Evolutionary conservation across 2,797 vertebrate species (phyloP).

Genomic region (Lutjanus argentimaculatus): DNA sequence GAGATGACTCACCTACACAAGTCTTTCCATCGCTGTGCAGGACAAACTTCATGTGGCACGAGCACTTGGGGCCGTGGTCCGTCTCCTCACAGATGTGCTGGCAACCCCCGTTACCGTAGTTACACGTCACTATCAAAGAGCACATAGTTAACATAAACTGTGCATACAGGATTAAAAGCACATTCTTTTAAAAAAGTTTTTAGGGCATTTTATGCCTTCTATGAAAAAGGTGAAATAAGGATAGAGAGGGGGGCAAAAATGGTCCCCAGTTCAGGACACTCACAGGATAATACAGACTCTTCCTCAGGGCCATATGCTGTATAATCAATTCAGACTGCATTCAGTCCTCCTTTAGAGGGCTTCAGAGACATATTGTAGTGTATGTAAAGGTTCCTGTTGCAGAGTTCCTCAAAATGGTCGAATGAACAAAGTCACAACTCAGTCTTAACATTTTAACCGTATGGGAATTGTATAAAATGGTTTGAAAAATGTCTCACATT

Average conservation of each 20-base stretch:
- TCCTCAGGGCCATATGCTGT: constrained; percentile 10
- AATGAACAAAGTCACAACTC: constrained; percentile 9
- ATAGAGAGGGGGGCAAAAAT: neutral
- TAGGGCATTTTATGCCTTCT: neutral
- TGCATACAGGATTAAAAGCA: neutral
- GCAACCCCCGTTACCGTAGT: constrained; percentile 98
- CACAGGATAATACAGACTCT: neutral
- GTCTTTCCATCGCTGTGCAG: constrained; percentile 97
- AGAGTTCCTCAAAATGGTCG: neutral
- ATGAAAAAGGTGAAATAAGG: constrained; percentile 33
- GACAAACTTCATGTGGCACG: constrained; percentile 97
- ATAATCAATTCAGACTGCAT: neutral
- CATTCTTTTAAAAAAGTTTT: neutral
- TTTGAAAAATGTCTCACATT: neutral
- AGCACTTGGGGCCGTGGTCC: constrained; percentile 95
- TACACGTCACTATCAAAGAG: constrained; percentile 93
- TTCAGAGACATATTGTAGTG: constrained; percentile 2
- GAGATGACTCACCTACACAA: constrained; percentile 94
- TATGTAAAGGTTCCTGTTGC: neutral
- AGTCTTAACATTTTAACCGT: neutral
- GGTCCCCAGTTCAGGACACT: neutral
- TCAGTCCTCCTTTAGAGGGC: neutral
- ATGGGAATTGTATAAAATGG: too few species aligned
- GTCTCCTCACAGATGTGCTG: constrained; percentile 98
- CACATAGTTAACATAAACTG: constrained; percentile 56